phyloP scores from a whole-genome alignment of 2,797 vertebrate genomes.

The Brotula barbata region DNA sequence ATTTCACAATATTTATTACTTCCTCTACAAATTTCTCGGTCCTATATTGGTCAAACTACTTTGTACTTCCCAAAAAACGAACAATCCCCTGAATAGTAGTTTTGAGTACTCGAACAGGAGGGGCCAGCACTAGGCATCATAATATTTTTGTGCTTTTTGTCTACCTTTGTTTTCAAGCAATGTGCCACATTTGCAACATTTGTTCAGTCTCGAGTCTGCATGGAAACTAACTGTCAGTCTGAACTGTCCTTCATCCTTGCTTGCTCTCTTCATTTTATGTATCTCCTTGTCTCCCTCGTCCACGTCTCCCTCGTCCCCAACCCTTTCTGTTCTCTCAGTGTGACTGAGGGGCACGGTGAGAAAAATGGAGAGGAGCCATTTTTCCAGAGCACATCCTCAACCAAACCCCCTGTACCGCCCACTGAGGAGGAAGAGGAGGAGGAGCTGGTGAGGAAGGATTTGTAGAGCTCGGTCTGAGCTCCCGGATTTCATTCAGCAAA shows the following conservation, averaged over 20 bases:
- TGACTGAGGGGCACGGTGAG: slow-evolving; percentile 58
- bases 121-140: too few species aligned
- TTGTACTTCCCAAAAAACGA: too few species aligned
- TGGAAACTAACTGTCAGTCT: slow-evolving; percentile 22
- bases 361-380: slow-evolving; percentile 73
- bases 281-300: background rate
- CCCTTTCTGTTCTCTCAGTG: slow-evolving; percentile 66
- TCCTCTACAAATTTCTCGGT: too few species aligned
- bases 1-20: too few species aligned
- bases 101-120: too few species aligned
- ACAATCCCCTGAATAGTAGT: too few species aligned
- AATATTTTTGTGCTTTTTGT: too few species aligned
- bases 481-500: slow-evolving; percentile 28
- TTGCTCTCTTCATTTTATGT: slow-evolving; percentile 3
- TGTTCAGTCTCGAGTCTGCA: slow-evolving; percentile 9
- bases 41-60: too few species aligned
- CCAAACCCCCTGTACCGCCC: slow-evolving; percentile 52
- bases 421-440: slow-evolving; percentile 91
- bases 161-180: background rate
- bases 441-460: slow-evolving; percentile 85
- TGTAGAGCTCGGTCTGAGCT: slow-evolving; percentile 25
- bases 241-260: background rate
- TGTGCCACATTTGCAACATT: slow-evolving; percentile 7
- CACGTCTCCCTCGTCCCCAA: background rate
- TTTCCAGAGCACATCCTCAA: slow-evolving; percentile 63